Conservation (phyloP, 2,888 invertebrate species). For the Tachina fera region DNA sequence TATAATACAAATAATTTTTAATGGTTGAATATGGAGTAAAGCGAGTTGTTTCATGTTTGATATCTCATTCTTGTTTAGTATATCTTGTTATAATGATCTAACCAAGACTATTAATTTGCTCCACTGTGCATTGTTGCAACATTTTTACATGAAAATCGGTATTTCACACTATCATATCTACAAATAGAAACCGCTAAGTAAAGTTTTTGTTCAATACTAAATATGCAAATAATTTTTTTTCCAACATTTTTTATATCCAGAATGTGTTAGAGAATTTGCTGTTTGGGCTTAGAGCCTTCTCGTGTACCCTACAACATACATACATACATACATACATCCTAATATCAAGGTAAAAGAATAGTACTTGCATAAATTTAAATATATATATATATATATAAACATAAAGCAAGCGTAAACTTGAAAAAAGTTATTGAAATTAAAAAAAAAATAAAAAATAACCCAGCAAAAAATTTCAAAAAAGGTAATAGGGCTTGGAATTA, state of each 20-base stretch:
- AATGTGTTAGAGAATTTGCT: conserved; percentile 22
- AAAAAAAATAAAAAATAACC: no score
- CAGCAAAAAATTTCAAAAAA: no score
- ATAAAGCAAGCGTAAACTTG: not conserved
- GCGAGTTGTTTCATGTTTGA: no score
- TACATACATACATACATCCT: no score
- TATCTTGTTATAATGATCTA: not conserved
- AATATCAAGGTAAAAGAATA: no score
- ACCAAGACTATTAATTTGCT: not conserved
- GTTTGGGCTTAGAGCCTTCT: not conserved
- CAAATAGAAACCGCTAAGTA: not conserved
- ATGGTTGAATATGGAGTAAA: no score
- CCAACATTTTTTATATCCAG: conserved; percentile 6
- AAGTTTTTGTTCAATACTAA: conserved; percentile 52
- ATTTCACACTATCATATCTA: not conserved
- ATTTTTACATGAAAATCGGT: conserved; percentile 16
- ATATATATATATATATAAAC: no score
- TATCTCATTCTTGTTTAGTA: no score
- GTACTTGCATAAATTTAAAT: no score
- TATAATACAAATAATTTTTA: no score
- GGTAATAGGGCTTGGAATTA: no score
- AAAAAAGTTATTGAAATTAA: not conserved
- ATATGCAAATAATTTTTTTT: conserved; percentile 70
- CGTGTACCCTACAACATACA: conserved; percentile 1
- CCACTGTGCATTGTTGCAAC: not conserved